Evolutionary conservation across 2,888 invertebrate species (phyloP).

Genomic region (Epicampocera succincta): DNA sequence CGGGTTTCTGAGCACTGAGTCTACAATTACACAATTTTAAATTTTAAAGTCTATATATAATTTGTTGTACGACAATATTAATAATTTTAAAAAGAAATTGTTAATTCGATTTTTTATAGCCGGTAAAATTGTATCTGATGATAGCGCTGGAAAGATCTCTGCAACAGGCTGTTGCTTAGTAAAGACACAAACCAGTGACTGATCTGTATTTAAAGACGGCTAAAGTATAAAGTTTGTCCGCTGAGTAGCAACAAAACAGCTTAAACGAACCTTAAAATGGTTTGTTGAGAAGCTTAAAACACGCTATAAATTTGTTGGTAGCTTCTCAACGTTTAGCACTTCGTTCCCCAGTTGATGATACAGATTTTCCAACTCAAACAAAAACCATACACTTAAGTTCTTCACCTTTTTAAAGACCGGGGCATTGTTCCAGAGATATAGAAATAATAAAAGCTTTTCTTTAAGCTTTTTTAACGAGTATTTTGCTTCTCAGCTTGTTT

Average conservation of each 20-base stretch:
- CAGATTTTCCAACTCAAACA: neutral
- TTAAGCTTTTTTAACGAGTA: neutral
- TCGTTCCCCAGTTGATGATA: neutral
- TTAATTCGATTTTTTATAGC: too few relatives aligned
- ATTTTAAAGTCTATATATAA: too few relatives aligned
- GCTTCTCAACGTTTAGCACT: neutral
- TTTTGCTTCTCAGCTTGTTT: slow-evolving; percentile 9
- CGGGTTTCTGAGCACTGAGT: too few relatives aligned
- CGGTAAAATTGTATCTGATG: too few relatives aligned
- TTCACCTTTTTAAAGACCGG: too few relatives aligned
- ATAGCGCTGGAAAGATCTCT: too few relatives aligned
- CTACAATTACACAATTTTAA: too few relatives aligned
- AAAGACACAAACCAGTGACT: too few relatives aligned
- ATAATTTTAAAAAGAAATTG: too few relatives aligned
- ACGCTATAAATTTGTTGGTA: neutral
- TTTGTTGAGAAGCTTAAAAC: slow-evolving; percentile 10
- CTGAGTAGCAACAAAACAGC: slow-evolving; percentile 5
- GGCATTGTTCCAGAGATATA: neutral
- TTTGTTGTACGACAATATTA: too few relatives aligned
- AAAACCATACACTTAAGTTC: neutral
- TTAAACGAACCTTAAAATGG: slow-evolving; percentile 6
- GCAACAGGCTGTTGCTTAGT: too few relatives aligned
- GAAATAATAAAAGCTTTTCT: slow-evolving; percentile 9
- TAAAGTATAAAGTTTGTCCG: neutral
- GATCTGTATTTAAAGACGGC: neutral